Conservation (phyloP, 2,888 invertebrate species). For the Conistra vaccinii region DNA sequence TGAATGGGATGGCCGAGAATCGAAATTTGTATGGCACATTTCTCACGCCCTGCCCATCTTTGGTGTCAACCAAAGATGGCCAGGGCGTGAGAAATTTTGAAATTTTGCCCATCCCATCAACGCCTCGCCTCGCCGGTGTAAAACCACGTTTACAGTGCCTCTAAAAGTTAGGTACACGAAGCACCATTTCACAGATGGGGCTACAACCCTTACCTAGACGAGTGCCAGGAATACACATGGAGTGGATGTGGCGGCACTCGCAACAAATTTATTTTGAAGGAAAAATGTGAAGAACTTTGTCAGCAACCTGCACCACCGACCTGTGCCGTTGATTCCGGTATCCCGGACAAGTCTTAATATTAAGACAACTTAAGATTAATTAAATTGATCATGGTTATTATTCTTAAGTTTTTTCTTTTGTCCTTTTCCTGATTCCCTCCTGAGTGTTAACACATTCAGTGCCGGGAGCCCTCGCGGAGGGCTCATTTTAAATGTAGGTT, state of each 20-base stretch:
- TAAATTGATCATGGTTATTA: constrained; percentile 4
- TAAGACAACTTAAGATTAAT: background rate
- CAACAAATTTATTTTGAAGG: background rate
- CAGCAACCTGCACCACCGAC: accelerated
- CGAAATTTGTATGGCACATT: too few species aligned
- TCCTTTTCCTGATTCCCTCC: background rate
- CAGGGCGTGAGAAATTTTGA: too few species aligned
- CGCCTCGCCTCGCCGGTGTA: too few species aligned
- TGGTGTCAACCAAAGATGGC: too few species aligned
- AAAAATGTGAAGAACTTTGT: background rate
- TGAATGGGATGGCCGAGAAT: too few species aligned
- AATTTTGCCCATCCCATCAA: too few species aligned
- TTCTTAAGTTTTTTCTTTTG: background rate
- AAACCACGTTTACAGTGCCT: too few species aligned
- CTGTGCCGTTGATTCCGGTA: constrained; percentile 15
- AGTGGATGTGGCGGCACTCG: constrained; percentile 28
- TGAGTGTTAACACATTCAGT: background rate
- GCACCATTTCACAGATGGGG: constrained; percentile 32
- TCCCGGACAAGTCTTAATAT: background rate
- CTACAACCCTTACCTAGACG: constrained; percentile 14
- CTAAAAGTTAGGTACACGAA: too few species aligned
- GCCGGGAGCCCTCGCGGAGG: too few species aligned
- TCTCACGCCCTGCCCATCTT: too few species aligned
- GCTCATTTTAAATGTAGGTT: too few species aligned
- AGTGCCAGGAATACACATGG: background rate